A percentile compares a stretch with the other conserved stretches of the same genome.
Conservation (phyloP, 2,113 vertebrate genomes). For the Emydocephalus ijimae region DNA sequence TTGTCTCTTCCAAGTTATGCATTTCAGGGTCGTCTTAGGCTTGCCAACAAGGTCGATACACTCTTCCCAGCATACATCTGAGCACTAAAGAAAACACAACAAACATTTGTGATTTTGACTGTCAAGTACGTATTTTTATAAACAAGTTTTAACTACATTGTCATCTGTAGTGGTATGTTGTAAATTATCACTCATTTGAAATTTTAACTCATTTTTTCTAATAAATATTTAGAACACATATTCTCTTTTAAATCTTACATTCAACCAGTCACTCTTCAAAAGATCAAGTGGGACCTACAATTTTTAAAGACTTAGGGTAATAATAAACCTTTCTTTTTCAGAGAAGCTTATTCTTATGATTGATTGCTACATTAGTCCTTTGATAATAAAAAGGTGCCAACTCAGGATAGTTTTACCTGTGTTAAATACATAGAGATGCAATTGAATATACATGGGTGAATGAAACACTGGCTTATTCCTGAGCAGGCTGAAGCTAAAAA, state of each 20-base stretch:
- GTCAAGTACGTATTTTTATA: neutral
- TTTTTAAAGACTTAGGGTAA: neutral
- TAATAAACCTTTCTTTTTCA: neutral
- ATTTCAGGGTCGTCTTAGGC: constrained; percentile 59
- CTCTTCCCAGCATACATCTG: constrained; percentile 94
- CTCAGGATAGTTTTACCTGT: neutral
- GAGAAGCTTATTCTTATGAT: neutral
- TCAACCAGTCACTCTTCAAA: neutral
- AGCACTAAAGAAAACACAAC: constrained; percentile 73
- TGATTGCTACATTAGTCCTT: neutral
- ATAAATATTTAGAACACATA: neutral
- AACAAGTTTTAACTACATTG: neutral
- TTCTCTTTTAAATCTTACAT: neutral
- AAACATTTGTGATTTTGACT: constrained; percentile 6
- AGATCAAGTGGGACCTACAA: neutral
- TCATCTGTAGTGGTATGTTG: neutral
- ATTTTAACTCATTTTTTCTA: neutral
- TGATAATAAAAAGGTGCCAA: neutral
- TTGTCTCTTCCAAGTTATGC: constrained; percentile 44
- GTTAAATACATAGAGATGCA: neutral
- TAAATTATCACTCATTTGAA: neutral
- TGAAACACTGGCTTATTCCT: neutral
- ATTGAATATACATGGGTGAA: neutral
- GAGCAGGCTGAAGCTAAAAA: neutral
- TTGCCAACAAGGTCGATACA: constrained; percentile 93